Base-by-base conservation (phyloP, 37 sponge, comb jelly and placozoan genomes). In the Diacarnus erythraeanus region DNA sequence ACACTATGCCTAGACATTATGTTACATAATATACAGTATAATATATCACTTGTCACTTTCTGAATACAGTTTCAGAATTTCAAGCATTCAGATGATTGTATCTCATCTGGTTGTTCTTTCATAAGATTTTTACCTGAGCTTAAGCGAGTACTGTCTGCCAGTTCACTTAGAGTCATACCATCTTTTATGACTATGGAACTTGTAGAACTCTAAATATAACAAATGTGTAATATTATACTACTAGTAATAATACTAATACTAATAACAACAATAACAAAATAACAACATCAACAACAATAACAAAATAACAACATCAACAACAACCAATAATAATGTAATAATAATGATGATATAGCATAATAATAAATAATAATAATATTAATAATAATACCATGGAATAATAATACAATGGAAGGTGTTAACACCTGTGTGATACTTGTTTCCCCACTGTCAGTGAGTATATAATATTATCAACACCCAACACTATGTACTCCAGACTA, bases 101-200 rank as follows among this genome's bases (percentile, higher is more conserved):
- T n/a, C n/a, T n/a, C n/a, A n/a, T n/a, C n/a, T n/a, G n/a, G n/a
- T n/a, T n/a, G n/a, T n/a, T n/a, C n/a, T n/a, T n/a, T n/a, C n/a
- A n/a, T n/a, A n/a, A n/a, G n/a, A n/a, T n/a, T n/a, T n/a, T n/a
- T 47, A 47, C 51, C 29, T 37, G 61, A 60, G 17, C 27, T 77
- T 2, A 30, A 26, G 34, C 35, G 25, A 22, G 51, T 43, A 31
- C 17, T 18, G 21, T 67, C 30, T 8, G 81, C 71, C 59, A 80
- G 20, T 41, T 80, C 59, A 35, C 21, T 36, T 23, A 80, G 29
- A 1, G 57, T 80, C 81, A 80, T 80, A n/a, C 81, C 72, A 0
- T 76, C 77, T 3, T n/a, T 21, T 9, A 76, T 4, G 42, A 1
- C 5, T 9, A 76, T 38, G 37, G 18, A 23, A 26, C 64, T 59